Base-by-base conservation (phyloP, 1,140 invertebrate genomes). In the Cotesia typhae region DNA sequence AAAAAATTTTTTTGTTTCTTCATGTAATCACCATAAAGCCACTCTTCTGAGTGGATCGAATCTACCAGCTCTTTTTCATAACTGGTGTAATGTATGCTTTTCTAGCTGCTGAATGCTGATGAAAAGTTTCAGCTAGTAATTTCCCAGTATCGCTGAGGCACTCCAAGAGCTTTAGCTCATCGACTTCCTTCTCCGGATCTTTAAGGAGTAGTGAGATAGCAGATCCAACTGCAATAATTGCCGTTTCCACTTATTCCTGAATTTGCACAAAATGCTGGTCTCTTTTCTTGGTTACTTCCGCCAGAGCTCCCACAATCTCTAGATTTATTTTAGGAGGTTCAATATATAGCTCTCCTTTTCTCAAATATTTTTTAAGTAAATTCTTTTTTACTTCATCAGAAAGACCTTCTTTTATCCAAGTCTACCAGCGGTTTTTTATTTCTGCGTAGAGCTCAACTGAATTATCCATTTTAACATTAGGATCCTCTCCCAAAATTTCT, bases 31-130 rank as follows among this genome's bases (percentile, higher is more conserved):
- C 70, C 71, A 65, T 78, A 72, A 77, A 82, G 67, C 81, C 80
- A 67, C 57, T 72, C 53, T 55, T 82, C 76, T 67, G 77, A 64
- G 38, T 75, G 14, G 20, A 65, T 68, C 78, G 81, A 74, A 65
- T 81, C 53, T 20, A 79, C 9, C 64, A 78, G 35, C 59, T 51
- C 55, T 71, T 66, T 53, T 64, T 17, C 61, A 75, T 28, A 20
- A 59, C 35, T 73, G 76, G 53, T 28, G 64, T 74, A 70, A 76
- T 61, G 9, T 52, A 47, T 6, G 71, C 51, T 71, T 71, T 76
- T 20, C 71, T 57, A 64, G 73, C 71, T 57, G 73, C n/a, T 41
- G 74, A 72, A 41, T 77, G 41, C 70, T 75, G 74, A 51, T 75
- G 38, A 61, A 80, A 77, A 75, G 82, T 57, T 4, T 76, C 75